Conservation (phyloP, 2,797 vertebrate species). For the Anomalospiza imberbis region DNA sequence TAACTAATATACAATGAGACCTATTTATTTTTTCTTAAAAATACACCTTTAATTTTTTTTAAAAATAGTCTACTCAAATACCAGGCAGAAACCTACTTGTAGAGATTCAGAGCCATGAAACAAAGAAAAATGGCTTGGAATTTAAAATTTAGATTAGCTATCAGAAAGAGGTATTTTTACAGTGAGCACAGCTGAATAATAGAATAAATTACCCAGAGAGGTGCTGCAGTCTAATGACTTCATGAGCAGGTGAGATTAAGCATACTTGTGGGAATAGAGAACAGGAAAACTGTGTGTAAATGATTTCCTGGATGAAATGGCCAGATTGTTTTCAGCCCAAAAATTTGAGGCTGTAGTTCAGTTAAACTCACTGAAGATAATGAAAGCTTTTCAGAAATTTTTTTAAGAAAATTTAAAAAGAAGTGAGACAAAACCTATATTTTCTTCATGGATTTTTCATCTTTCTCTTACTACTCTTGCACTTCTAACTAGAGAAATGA, state of each 20-base stretch:
- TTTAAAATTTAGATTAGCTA: neutral
- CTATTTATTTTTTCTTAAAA: neutral
- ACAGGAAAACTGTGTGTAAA: neutral
- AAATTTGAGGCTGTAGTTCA: neutral
- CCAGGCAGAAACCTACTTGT: neutral
- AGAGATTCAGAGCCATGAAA: neutral
- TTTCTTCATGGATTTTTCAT: neutral
- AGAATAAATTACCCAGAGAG: neutral
- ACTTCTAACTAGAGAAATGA: neutral
- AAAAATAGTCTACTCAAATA: neutral
- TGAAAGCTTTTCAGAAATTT: neutral
- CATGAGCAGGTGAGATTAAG: neutral
- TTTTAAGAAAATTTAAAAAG: neutral
- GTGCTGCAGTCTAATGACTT: neutral
- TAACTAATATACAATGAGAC: neutral
- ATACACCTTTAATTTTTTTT: rapidly evolving
- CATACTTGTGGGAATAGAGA: neutral
- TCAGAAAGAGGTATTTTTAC: neutral
- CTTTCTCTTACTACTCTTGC: neutral
- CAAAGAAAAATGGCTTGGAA: neutral
- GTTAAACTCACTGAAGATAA: neutral
- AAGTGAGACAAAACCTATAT: neutral
- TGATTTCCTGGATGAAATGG: neutral
- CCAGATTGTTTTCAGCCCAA: neutral
- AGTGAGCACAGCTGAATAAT: neutral